Conservation (phyloP, 2,888 invertebrate genomes). For the Eupithecia subumbrata region DNA sequence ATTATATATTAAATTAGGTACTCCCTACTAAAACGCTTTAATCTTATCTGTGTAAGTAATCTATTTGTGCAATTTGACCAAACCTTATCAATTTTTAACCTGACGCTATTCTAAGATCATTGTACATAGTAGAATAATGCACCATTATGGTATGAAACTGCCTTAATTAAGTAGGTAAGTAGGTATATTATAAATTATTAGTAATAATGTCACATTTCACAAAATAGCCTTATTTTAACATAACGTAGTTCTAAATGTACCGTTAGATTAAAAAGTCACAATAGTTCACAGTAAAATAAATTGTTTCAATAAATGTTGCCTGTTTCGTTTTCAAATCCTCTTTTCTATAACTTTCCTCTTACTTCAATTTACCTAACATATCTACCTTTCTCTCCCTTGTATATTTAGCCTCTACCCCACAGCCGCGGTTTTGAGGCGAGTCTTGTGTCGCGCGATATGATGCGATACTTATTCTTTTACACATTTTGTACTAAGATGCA, state of each 20-base stretch:
- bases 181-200: slow-evolving; percentile 9
- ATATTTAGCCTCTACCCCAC: too few relatives aligned
- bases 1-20: slow-evolving; percentile 10
- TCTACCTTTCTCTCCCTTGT: neutral
- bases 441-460: too few relatives aligned
- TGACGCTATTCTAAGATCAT: slow-evolving; percentile 52
- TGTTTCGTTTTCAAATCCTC: neutral
- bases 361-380: too few relatives aligned
- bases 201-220: slow-evolving; percentile 68
- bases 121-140: slow-evolving; percentile 70
- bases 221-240: slow-evolving; percentile 82
- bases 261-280: slow-evolving; percentile 52
- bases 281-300: slow-evolving; percentile 59
- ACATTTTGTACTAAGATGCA: too few relatives aligned
- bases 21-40: slow-evolving; percentile 66
- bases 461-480: too few relatives aligned
- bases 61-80: slow-evolving; percentile 69
- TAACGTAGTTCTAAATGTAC: slow-evolving; percentile 56
- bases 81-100: slow-evolving; percentile 62
- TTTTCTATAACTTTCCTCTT: neutral
- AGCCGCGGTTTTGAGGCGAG: too few relatives aligned
- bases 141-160: slow-evolving; percentile 78
- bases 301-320: slow-evolving; percentile 13
- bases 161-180: slow-evolving; percentile 65
- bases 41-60: slow-evolving; percentile 47